Base-by-base conservation (phyloP, 2,113 vertebrate genomes). In the Elephantulus edwardii region DNA sequence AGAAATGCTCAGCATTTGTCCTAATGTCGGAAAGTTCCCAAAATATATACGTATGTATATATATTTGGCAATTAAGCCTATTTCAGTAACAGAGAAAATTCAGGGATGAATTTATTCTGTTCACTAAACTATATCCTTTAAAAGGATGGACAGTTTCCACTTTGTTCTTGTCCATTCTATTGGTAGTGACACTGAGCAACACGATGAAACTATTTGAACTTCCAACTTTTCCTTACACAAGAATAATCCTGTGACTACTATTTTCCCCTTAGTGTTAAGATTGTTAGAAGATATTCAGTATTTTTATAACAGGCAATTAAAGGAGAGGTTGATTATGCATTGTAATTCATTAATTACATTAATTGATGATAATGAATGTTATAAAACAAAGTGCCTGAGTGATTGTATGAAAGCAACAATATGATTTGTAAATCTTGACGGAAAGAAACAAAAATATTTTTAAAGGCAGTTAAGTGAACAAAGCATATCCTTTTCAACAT, bases 1-100 rank as follows among this genome's bases (percentile, higher is more conserved):
- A 95, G 80, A 89, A 93, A 89, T 44, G 70, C 75, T 94, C 42
- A 92, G 64, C 62, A 42, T 93, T 91, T 3, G 13, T 96, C 84
- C 91, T 94, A 77, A 91, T 50, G 62, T 70, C 90, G 40, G 35
- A 95, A 89, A 92, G 89, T 42, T 86, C 44, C 44, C 76, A 38
- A 88, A 86, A 42, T 26, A 30, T 26, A 80, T 52, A 81, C 44
- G 22, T 38, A 7, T 54, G 14, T n/a, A 56, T 28, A 74, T 76
- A 88, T n/a, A n/a, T n/a, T n/a, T n/a, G 66, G 60, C 22, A 71
- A 90, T 81, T 33, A 92, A 86, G 52, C 80, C 64, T 76, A 84
- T 92, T 92, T 90, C 22, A 48, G 11, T 62, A 33, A 50, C n/a
- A 66, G 6, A 42, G 38, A 66, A 86, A 92, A 78, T 72, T 81